phyloP scores from a whole-genome alignment of 2,888 invertebrate species.

The Artemia sinica region DNA sequence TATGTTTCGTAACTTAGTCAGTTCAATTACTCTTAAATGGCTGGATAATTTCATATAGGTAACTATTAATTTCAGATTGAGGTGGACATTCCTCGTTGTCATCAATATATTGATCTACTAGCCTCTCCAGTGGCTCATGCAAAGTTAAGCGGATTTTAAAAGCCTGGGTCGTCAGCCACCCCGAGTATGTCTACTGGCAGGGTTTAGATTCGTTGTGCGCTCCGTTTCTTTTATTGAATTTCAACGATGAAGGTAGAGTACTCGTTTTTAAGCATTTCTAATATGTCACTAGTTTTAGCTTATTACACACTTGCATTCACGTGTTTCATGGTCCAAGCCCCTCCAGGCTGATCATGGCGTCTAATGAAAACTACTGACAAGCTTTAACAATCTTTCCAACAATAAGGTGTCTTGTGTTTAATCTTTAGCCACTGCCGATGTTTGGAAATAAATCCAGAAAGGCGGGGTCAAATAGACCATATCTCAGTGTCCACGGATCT shows the following conservation, averaged over 20 bases:
- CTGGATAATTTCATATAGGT: background rate
- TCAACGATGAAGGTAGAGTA: constrained; percentile 71
- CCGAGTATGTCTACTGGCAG: constrained; percentile 98
- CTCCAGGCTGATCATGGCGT: too few relatives aligned
- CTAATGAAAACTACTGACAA: too few relatives aligned
- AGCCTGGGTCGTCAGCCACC: constrained; percentile 86
- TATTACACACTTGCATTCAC: too few relatives aligned
- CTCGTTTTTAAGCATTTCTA: constrained; percentile 62
- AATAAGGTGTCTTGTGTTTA: too few relatives aligned
- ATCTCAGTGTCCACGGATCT: too few relatives aligned
- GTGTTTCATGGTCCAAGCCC: too few relatives aligned
- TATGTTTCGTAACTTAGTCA: background rate
- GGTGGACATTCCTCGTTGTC: constrained; percentile 96
- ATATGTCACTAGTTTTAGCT: constrained; percentile 49
- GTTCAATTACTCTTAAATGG: background rate
- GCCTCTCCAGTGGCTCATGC: constrained; percentile 82
- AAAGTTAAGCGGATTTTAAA: constrained; percentile 75
- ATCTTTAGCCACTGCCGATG: too few relatives aligned
- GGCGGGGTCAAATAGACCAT: too few relatives aligned
- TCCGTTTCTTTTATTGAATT: constrained; percentile 88
- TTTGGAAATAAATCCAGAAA: too few relatives aligned
- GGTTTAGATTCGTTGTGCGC: constrained; percentile 94
- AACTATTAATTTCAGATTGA: constrained; percentile 52
- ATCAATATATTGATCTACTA: constrained; percentile 91
- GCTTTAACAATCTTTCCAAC: too few relatives aligned